Percentiles rank a stretch among this genome's conserved stretches.
Conservation (phyloP, 2,113 vertebrate species). For the Salvelinus fontinalis region DNA sequence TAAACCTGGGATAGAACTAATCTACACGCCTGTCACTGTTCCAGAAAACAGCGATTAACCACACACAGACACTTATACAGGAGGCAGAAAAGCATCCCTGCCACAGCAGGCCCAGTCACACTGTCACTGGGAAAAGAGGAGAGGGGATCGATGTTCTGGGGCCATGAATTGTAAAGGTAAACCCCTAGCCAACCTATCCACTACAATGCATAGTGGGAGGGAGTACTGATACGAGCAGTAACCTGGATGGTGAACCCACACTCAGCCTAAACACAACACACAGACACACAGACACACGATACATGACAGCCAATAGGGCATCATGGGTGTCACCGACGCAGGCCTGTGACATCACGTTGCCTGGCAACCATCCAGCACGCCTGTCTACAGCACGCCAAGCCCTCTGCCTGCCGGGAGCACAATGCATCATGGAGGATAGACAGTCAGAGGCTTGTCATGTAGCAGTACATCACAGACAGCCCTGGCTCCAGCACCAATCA, state of each 20-base stretch:
- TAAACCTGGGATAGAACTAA: slow-evolving; percentile 9
- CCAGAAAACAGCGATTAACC: slow-evolving; percentile 6
- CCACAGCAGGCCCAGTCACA: neutral
- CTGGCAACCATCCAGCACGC: slow-evolving; percentile 67
- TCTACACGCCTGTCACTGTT: neutral
- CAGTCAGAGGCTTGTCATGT: slow-evolving; percentile 23
- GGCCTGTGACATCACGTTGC: slow-evolving; percentile 57
- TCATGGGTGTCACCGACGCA: neutral
- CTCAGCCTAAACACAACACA: neutral
- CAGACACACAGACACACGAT: slow-evolving; percentile 11
- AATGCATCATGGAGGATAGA: slow-evolving; percentile 64
- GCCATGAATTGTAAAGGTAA: too few species aligned
- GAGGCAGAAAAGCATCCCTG: neutral
- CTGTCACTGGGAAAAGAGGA: slow-evolving; percentile 22
- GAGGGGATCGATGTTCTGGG: neutral
- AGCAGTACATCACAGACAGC: slow-evolving; percentile 56
- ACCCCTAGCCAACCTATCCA: slow-evolving; percentile 9
- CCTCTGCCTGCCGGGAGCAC: slow-evolving; percentile 53
- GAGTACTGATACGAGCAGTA: too few species aligned
- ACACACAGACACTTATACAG: neutral
- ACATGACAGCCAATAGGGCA: too few species aligned
- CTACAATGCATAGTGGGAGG: slow-evolving; percentile 13
- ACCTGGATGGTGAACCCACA: too few species aligned
- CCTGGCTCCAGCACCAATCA: slow-evolving; percentile 36
- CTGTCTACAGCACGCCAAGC: slow-evolving; percentile 58